These are phyloP conservation scores for Synanthedon tipuliformis DNA, from an alignment of 2,888 invertebrate genomes.

Conservation along the genomic window DNA sequence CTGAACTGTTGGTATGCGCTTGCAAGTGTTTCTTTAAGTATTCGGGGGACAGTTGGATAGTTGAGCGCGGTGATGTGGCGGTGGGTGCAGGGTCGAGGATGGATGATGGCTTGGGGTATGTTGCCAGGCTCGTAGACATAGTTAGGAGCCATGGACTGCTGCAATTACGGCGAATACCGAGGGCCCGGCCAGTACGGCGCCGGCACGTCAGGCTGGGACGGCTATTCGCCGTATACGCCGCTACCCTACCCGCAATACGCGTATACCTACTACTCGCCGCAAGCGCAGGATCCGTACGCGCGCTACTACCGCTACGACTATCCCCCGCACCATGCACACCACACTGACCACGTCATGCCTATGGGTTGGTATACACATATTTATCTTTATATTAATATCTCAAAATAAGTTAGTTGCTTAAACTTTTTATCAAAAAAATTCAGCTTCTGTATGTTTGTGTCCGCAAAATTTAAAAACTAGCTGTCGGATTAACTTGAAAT, in stretches of 20 bases:
- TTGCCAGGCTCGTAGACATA: conserved; percentile 42
- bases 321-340: conserved; percentile 48
- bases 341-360: conserved; percentile 53
- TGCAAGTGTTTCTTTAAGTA: background rate
- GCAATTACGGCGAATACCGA: conserved; percentile 65
- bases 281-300: conserved; percentile 52
- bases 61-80: conserved; percentile 18
- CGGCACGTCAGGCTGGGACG: conserved; percentile 23
- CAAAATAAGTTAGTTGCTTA: too few species aligned
- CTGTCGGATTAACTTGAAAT: too few species aligned
- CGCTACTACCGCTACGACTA: conserved; percentile 63
- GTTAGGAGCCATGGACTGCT: conserved; percentile 54
- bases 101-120: conserved; percentile 35
- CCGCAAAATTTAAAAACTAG: too few species aligned
- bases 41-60: background rate
- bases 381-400: too few species aligned
- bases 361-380: conserved; percentile 41
- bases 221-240: conserved; percentile 45
- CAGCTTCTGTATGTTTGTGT: too few species aligned
- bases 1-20: background rate
- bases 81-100: conserved; percentile 35
- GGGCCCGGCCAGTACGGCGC: conserved; percentile 33
- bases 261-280: conserved; percentile 23
- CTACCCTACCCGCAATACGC: conserved; percentile 21
- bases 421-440: too few species aligned